Evolutionary conservation across 2,113 vertebrate genomes (phyloP), one percentile per base, ranked within the genome.

Genomic region (Zeus faber): DNA sequence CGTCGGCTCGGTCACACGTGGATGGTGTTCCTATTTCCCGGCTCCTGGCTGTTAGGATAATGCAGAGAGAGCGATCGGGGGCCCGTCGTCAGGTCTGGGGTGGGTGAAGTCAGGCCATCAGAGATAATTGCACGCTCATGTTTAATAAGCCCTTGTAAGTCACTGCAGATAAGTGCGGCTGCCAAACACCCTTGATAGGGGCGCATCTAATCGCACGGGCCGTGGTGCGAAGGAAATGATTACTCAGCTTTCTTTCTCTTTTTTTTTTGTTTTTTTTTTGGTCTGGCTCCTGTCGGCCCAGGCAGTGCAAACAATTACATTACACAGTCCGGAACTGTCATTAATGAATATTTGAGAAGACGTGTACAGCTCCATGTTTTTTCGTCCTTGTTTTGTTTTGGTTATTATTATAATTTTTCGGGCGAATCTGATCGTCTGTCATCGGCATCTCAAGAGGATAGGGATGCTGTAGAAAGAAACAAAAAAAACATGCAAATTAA

Each of bases 91-190:
- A n/a, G n/a, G n/a, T n/a, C n/a, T n/a, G n/a, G n/a, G n/a, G 7
- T 16, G 16, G 9, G 18, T 5, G 17, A 20, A 79, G 70, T 75
- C 74, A 82, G 51, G 73, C 74, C 72, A 81, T 83, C 77, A 81
- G 79, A 83, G 74, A 84, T 85, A 87, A 83, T 86, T 80, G 77
- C 77, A 82, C 81, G 82, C 74, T 86, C 82, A 86, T 85, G 79
- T 84, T 83, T 77, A 82, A 72, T 79, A 85, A 83, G 77, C 79
- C 80, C n/a, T 78, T 82, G 79, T 82, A 80, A 78, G 77, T 82
- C 59, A 57, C 67, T 67, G 65, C 57, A 77, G 73, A 84, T 78
- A 77, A 82, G 74, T 78, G 70, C 68, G 66, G 65, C 76, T 76
- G 76, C 79, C 78, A 81, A 80, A 77, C 74, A 72, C 73, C n/a